These are phyloP conservation scores for Branchinecta sandiegonensis DNA, from an alignment of 2,888 invertebrate species.

Conservation along the genomic window DNA sequence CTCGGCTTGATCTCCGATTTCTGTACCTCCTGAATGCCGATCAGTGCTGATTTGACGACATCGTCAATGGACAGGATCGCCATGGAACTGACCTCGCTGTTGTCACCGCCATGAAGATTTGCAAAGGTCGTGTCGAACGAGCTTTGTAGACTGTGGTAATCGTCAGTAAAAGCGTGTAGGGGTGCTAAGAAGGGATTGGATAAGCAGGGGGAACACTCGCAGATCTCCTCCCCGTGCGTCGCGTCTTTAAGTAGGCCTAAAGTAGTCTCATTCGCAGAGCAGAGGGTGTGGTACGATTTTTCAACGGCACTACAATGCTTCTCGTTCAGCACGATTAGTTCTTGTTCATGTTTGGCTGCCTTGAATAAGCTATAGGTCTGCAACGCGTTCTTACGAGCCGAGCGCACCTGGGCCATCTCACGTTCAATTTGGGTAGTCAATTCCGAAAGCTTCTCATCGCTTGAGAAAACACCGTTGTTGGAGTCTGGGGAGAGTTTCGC, in stretches of 20 bases:
- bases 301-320: not conserved
- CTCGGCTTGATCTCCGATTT: slow-evolving; percentile 32
- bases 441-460: not conserved
- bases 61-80: slow-evolving; percentile 31
- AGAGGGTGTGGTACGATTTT: not conserved
- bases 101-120: not conserved
- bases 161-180: not conserved
- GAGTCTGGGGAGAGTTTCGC: not conserved
- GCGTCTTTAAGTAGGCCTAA: not conserved
- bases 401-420: not conserved
- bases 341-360: not conserved
- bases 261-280: too few species aligned
- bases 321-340: not conserved
- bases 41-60: slow-evolving; percentile 40
- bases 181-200: not conserved
- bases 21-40: slow-evolving; percentile 45
- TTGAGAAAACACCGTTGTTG: not conserved
- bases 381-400: not conserved
- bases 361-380: not conserved
- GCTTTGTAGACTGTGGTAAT: not conserved
- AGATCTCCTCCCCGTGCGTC: not conserved
- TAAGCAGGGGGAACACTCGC: not conserved
- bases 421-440: not conserved
- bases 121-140: not conserved
- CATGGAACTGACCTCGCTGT: slow-evolving; percentile 28